These are phyloP conservation scores for Neoitamus cyanurus DNA, from an alignment of 2,888 invertebrate species.

Conservation along the genomic window DNA sequence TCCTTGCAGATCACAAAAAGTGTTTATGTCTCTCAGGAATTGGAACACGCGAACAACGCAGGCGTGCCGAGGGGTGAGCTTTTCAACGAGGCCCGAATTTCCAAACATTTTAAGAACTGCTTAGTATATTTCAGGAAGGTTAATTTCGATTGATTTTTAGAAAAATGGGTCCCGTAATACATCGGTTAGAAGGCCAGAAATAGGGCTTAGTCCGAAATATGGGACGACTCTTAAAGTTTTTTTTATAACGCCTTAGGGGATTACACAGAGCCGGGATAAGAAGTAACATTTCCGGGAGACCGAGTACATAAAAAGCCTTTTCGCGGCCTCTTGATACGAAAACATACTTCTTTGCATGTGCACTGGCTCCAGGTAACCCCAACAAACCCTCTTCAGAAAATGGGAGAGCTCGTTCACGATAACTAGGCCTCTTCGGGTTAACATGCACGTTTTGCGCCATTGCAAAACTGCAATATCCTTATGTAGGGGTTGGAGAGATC, in stretches of 20 bases:
- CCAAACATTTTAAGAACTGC: neutral
- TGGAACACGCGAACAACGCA: neutral
- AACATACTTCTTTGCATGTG: conserved; percentile 7
- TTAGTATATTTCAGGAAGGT: neutral
- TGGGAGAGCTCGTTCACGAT: neutral
- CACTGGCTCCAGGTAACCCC: conserved; percentile 9
- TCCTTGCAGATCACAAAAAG: neutral
- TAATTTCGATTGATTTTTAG: neutral
- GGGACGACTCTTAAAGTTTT: neutral
- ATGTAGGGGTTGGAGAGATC: neutral
- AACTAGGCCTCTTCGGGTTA: conserved; percentile 6
- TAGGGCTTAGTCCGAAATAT: neutral
- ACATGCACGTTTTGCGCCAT: conserved; percentile 37
- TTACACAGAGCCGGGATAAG: neutral
- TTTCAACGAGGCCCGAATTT: neutral
- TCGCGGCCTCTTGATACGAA: conserved; percentile 12
- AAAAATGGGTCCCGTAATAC: neutral
- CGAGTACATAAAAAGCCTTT: conserved; percentile 8
- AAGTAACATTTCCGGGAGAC: conserved; percentile 14
- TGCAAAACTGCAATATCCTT: conserved; percentile 8
- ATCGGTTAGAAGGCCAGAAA: neutral
- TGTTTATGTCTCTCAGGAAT: neutral
- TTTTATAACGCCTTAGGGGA: neutral
- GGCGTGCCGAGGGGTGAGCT: neutral
- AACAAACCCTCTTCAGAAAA: neutral